Evolutionary conservation across 2,888 invertebrate genomes (phyloP).

Genomic region (Xestoiulus laeticollis): DNA sequence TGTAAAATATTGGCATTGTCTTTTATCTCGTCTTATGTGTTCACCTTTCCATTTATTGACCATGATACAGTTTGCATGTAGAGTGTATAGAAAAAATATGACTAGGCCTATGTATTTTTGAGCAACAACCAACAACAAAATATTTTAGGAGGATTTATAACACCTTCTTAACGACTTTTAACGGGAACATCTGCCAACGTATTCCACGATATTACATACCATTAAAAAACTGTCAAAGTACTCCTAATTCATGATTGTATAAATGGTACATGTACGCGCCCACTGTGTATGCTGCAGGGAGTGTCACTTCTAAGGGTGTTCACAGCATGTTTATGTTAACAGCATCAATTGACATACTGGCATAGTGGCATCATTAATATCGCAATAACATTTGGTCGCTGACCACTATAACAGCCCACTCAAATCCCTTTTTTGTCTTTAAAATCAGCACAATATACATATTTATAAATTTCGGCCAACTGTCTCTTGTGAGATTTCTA

Average conservation of each 20-base stretch:
- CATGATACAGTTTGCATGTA: too few species aligned
- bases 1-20: too few species aligned
- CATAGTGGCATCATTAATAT: conserved; percentile 25
- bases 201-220: background rate
- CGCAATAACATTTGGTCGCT: background rate
- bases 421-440: background rate
- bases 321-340: background rate
- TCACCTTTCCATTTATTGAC: too few species aligned
- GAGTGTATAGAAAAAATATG: too few species aligned
- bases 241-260: background rate
- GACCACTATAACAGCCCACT: background rate
- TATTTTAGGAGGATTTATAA: too few species aligned
- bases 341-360: conserved; percentile 31
- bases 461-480: background rate
- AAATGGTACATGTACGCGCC: background rate
- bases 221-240: background rate
- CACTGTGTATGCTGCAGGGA: background rate
- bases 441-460: background rate
- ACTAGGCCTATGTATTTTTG: too few species aligned
- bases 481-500: background rate
- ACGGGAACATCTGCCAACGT: background rate
- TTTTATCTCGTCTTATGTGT: too few species aligned
- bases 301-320: background rate
- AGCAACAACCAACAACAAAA: too few species aligned
- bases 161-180: too few species aligned